These are phyloP conservation scores for Cotesia typhae DNA, from an alignment of 1,140 invertebrate species.

Conservation along the genomic window DNA sequence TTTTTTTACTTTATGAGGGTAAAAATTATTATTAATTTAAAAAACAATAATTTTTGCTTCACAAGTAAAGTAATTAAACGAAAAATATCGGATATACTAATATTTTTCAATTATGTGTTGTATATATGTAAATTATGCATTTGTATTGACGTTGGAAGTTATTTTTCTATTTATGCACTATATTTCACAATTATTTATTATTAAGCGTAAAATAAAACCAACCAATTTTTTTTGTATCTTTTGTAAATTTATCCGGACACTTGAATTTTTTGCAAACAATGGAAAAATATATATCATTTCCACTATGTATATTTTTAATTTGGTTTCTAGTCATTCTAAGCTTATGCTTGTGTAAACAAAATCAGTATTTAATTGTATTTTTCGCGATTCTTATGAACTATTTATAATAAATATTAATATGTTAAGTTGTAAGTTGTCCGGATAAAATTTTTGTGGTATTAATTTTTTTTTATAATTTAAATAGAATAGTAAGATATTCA, in stretches of 20 bases:
- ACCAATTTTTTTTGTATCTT: background rate
- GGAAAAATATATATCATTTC: too few relatives aligned
- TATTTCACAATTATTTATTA: background rate
- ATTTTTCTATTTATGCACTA: slow-evolving; percentile 51
- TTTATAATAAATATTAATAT: background rate
- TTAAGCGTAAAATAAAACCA: background rate
- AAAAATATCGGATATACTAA: slow-evolving; percentile 20
- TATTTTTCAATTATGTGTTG: slow-evolving; percentile 60
- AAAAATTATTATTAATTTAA: slow-evolving; percentile 1
- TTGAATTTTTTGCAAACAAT: background rate
- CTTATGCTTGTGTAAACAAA: background rate
- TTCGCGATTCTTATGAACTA: slow-evolving; percentile 4
- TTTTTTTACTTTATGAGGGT: background rate
- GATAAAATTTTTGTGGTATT: slow-evolving; percentile 16
- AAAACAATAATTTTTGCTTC: background rate
- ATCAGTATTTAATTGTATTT: slow-evolving; percentile 6
- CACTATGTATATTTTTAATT: too few relatives aligned
- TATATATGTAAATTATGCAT: slow-evolving; percentile 64
- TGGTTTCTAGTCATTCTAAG: background rate
- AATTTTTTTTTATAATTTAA: background rate
- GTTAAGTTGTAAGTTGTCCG: slow-evolving; percentile 9
- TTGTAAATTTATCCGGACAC: slow-evolving; percentile 18
- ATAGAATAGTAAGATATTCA: background rate
- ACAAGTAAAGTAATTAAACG: slow-evolving; percentile 13
- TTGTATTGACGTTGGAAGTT: slow-evolving; percentile 54